These are phyloP conservation scores for Lophochroa leadbeateri DNA, from an alignment of 2,113 vertebrate species.

Conservation along the genomic window DNA sequence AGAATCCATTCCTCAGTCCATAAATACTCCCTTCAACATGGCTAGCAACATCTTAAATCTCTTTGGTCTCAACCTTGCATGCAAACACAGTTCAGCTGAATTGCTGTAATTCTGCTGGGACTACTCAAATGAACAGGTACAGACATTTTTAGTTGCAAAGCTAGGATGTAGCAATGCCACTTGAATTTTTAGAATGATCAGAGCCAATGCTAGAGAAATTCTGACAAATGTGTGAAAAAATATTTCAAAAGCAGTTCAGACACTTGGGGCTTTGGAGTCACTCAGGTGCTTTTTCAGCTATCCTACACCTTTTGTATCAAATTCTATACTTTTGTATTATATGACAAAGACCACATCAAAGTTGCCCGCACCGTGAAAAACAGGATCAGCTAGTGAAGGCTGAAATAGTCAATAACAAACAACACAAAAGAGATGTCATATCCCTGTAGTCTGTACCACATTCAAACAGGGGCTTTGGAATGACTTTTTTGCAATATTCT, in stretches of 20 bases:
- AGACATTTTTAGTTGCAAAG: background rate
- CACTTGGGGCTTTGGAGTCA: background rate
- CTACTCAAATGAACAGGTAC: background rate
- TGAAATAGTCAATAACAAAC: slow-evolving; percentile 4
- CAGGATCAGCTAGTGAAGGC: background rate
- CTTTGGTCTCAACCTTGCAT: background rate
- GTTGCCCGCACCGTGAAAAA: background rate
- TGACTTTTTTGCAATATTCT: background rate
- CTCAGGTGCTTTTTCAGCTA: background rate
- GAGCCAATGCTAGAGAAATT: background rate
- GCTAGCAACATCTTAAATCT: background rate
- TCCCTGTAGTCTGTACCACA: background rate
- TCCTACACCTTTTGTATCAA: background rate
- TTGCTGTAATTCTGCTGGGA: background rate
- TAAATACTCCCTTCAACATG: background rate
- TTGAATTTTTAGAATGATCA: slow-evolving; percentile 8
- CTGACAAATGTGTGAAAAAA: background rate
- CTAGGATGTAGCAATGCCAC: background rate
- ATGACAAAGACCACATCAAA: slow-evolving; percentile 37
- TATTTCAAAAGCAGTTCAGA: slow-evolving; percentile 26
- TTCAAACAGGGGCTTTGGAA: background rate
- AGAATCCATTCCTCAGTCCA: background rate
- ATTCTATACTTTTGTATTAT: background rate
- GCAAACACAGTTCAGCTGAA: background rate
- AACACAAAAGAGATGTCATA: slow-evolving; percentile 29